Conservation (phyloP, 1,140 invertebrate species). For the Drosophila quadrilineata region DNA sequence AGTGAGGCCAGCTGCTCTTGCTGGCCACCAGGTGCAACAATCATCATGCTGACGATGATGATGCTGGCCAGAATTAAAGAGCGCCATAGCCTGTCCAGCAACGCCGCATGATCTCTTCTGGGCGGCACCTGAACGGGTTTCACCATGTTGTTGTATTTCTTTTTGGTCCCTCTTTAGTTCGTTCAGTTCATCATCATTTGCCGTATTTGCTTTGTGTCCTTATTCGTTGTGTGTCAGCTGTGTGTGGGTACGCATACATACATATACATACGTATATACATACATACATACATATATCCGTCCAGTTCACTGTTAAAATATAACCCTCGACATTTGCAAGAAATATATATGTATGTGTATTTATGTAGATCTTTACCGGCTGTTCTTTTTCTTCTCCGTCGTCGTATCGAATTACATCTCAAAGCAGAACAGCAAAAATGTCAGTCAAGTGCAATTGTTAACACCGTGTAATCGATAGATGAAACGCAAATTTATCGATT, state of each 20-base stretch:
- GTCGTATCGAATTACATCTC: conserved; percentile 36
- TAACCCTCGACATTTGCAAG: conserved; percentile 42
- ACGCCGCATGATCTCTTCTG: conserved; percentile 26
- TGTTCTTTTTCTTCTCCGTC: no score
- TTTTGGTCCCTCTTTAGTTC: conserved; percentile 1
- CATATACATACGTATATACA: conserved; percentile 1
- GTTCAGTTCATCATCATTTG: conserved; percentile 18
- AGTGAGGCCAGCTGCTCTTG: conserved; percentile 22
- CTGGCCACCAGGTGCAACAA: conserved; percentile 67
- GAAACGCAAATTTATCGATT: conserved; percentile 7
- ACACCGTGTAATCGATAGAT: conserved; percentile 24
- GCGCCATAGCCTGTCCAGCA: conserved; percentile 22
- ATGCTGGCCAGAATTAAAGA: conserved; percentile 32
- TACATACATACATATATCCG: conserved; percentile 16
- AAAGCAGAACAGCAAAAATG: conserved; percentile 11
- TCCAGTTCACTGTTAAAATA: conserved; percentile 40
- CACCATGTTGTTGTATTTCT: not conserved
- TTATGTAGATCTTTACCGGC: conserved; percentile 16
- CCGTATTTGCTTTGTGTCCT: conserved; percentile 65
- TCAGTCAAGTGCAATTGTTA: conserved; percentile 32
- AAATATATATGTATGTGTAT: not conserved
- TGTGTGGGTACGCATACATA: conserved; percentile 12
- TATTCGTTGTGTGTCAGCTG: conserved; percentile 57
- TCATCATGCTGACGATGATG: conserved; percentile 32
- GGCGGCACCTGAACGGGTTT: conserved; percentile 54